phyloP scores from a whole-genome alignment of 2,113 vertebrate species.

The Neodontobutis hainanensis region DNA sequence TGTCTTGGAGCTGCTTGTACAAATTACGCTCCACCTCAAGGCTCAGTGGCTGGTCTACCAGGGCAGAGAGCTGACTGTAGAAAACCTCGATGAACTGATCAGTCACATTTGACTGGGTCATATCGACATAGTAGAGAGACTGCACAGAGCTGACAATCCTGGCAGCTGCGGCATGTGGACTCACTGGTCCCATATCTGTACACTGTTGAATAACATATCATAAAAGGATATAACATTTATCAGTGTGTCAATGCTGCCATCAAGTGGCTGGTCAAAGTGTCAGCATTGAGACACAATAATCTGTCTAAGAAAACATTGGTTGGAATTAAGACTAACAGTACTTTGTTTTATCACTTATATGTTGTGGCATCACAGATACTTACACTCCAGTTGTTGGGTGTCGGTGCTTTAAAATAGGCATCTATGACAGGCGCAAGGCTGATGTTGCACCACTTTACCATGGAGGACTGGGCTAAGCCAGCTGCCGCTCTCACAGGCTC shows the following conservation, averaged over 20 bases:
- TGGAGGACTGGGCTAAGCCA: constrained; percentile 35
- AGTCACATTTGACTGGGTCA: constrained; percentile 37
- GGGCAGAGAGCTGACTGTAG: constrained; percentile 5
- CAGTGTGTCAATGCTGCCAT: constrained; percentile 65
- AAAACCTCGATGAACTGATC: constrained; percentile 50
- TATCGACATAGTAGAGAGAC: constrained; percentile 53
- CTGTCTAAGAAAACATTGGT: too few relatives aligned
- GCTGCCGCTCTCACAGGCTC: constrained; percentile 45
- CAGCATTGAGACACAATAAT: not conserved
- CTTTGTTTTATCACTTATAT: too few relatives aligned
- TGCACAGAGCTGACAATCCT: constrained; percentile 58
- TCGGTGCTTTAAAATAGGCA: not conserved
- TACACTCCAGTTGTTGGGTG: constrained; percentile 58
- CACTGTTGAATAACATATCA: constrained; percentile 56
- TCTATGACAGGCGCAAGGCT: constrained; percentile 62
- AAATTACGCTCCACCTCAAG: constrained; percentile 41
- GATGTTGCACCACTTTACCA: constrained; percentile 69
- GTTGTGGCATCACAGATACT: constrained; percentile 32
- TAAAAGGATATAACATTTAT: constrained; percentile 6
- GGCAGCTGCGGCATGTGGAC: constrained; percentile 49
- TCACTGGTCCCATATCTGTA: constrained; percentile 40
- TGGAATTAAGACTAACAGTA: too few relatives aligned
- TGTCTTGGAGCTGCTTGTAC: constrained; percentile 46
- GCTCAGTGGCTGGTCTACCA: constrained; percentile 42
- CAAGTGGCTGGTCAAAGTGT: constrained; percentile 56